Evolutionary conservation across 2,888 invertebrate species (phyloP).

Genomic region (Limnephilus lunatus): DNA sequence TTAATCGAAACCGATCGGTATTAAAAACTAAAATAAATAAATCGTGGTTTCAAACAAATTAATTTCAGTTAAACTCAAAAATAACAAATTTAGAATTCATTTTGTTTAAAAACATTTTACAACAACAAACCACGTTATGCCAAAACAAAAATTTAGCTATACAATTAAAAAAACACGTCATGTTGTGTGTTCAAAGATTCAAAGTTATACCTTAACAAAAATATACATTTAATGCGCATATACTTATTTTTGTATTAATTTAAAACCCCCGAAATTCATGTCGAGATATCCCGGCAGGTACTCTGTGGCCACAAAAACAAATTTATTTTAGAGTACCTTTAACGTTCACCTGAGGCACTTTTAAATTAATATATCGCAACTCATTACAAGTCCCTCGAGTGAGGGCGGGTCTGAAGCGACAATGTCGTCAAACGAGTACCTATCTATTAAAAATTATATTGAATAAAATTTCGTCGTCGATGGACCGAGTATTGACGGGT

Average conservation of each 20-base stretch:
- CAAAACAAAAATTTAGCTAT: not conserved
- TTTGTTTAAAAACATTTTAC: too few relatives aligned
- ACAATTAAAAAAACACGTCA: not conserved
- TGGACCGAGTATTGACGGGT: not conserved
- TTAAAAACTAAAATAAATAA: too few relatives aligned
- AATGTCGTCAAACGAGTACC: not conserved
- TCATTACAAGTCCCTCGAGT: slow-evolving; percentile 31
- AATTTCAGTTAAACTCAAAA: too few relatives aligned
- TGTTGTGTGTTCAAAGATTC: not conserved
- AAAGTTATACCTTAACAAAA: not conserved
- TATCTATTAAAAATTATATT: not conserved
- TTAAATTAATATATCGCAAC: slow-evolving; percentile 37
- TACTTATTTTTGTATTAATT: not conserved
- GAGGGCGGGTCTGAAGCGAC: not conserved
- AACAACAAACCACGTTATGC: too few relatives aligned
- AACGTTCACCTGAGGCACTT: slow-evolving; percentile 38
- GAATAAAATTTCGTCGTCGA: not conserved
- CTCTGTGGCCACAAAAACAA: slow-evolving; percentile 26
- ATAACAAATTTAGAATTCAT: too few relatives aligned
- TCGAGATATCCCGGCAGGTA: not conserved
- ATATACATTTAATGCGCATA: not conserved
- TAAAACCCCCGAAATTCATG: not conserved
- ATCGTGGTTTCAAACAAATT: too few relatives aligned
- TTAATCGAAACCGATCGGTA: too few relatives aligned
- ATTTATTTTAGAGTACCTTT: slow-evolving; percentile 6